Evolutionary conservation across 2,888 invertebrate species (phyloP), one percentile per base, ranked within the genome.

Genomic region (Stratiomys singularior): DNA sequence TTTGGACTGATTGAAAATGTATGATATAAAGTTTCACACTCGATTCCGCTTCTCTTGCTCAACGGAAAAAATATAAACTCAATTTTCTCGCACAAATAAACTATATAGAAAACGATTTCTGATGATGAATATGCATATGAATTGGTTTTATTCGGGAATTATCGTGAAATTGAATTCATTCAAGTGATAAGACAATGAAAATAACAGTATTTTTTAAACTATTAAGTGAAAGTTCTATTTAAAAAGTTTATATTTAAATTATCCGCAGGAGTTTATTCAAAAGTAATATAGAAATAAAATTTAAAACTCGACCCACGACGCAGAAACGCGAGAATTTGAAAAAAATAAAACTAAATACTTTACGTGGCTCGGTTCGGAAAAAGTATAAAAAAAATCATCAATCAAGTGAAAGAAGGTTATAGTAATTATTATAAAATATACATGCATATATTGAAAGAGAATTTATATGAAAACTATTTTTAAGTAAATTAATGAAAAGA

Each of bases 401-500:
- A n/a, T 2, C 37, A 69, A 69, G 69, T 46, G 47, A 47, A 46
- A 27, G 56, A 23, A 21, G 28, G 28, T 69, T 46, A 47, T 28
- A 58, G 28, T 15, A 47, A 69, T 13, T 69, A 60, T 60, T 25
- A 60, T 60, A 60, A 1, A 21, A 13, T 60, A 60, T 60, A 60
- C 52, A 52, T 66, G 37, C 30, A 47, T 27, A 47, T 69, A 69
- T 74, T 74, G 44, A 74, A 58, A 2, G 30, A n/a, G 47, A 44
- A 56, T 72, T 28, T 72, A 27, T 52, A 72, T 69, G 23, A n/a
- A 77, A 77, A 60, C 23, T 74, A 77, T 60, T 25, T 25, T 60
- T 60, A n/a, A 23, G 44, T 64, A 77, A 72, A 64, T 60, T 37
- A 76, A 79, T 60, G 46, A 44, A 79, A 78, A 78, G 9, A 37